Percentiles rank a stretch among this genome's conserved stretches.
These are phyloP conservation scores for Tetragnatha versicolor DNA, from an alignment of 1,140 invertebrate genomes.

Conservation along the genomic window DNA sequence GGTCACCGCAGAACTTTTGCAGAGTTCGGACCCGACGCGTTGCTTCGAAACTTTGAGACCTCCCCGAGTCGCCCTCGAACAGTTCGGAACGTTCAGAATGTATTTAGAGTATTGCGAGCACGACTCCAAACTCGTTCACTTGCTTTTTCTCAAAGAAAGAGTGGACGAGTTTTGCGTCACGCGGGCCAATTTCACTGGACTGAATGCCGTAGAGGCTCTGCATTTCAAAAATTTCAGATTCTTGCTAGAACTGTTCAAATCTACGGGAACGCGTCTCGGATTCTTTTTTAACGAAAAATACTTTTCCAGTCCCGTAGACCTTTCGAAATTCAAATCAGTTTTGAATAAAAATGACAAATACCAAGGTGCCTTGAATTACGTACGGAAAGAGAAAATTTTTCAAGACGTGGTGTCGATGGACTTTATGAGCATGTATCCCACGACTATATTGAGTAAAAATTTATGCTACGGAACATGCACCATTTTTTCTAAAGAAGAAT, in stretches of 20 bases:
- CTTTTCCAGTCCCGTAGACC: neutral
- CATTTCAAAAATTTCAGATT: neutral
- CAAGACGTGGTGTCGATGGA: neutral
- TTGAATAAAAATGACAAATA: neutral
- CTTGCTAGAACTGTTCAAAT: slow-evolving; percentile 18
- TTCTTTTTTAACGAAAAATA: neutral
- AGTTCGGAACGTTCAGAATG: slow-evolving; percentile 14
- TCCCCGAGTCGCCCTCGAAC: neutral
- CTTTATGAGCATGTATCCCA: slow-evolving; percentile 23
- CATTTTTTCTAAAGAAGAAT: neutral
- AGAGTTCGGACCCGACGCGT: neutral
- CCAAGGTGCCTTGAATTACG: slow-evolving; percentile 12
- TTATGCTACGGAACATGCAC: slow-evolving; percentile 5
- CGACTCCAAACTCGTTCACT: slow-evolving; percentile 2
- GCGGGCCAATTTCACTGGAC: slow-evolving; percentile 3
- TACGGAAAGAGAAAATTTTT: neutral
- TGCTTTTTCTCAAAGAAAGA: slow-evolving; percentile 14
- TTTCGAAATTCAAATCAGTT: neutral
- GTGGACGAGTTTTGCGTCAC: neutral
- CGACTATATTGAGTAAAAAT: slow-evolving; percentile 4
- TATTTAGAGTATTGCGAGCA: slow-evolving; percentile 10
- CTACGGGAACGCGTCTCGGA: slow-evolving; percentile 3
- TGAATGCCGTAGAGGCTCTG: neutral
- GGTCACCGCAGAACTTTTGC: neutral
- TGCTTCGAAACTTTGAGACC: neutral